phyloP scores from a whole-genome alignment of 2,113 vertebrate genomes.

The Cyprinodon brontotheroides region DNA sequence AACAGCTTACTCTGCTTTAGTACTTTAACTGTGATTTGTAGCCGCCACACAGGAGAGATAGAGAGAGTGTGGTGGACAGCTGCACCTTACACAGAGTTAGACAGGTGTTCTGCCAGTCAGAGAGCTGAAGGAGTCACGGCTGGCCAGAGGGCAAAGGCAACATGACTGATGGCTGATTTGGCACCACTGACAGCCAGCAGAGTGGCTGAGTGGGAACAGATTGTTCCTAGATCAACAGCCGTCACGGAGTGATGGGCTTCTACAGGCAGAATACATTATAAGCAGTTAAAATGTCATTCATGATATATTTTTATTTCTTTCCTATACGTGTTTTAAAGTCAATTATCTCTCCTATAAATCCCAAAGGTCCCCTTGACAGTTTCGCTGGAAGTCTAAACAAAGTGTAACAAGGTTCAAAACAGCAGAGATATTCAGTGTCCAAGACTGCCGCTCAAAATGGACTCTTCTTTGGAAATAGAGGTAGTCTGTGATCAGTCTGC shows the following conservation, averaged over 20 bases:
- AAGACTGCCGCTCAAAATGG: not conserved
- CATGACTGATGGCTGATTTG: constrained; percentile 55
- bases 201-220: constrained; percentile 47
- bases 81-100: constrained; percentile 33
- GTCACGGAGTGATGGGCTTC: constrained; percentile 32
- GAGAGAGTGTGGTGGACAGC: constrained; percentile 6
- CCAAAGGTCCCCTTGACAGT: not conserved
- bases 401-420: not conserved
- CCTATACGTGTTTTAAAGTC: constrained; percentile 1
- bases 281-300: constrained; percentile 3
- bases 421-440: too few relatives aligned
- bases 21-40: constrained; percentile 46
- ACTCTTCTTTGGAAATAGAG: not conserved
- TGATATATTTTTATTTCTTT: constrained; percentile 2
- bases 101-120: constrained; percentile 42
- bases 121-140: constrained; percentile 41
- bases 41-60: constrained; percentile 4
- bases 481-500: not conserved
- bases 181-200: constrained; percentile 38
- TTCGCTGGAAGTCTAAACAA: not conserved
- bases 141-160: constrained; percentile 39
- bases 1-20: not conserved
- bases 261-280: constrained; percentile 1
- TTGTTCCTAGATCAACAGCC: constrained; percentile 50
- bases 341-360: not conserved